Base-by-base conservation (phyloP, 2,113 vertebrate species). In the Lophura nycthemera region DNA sequence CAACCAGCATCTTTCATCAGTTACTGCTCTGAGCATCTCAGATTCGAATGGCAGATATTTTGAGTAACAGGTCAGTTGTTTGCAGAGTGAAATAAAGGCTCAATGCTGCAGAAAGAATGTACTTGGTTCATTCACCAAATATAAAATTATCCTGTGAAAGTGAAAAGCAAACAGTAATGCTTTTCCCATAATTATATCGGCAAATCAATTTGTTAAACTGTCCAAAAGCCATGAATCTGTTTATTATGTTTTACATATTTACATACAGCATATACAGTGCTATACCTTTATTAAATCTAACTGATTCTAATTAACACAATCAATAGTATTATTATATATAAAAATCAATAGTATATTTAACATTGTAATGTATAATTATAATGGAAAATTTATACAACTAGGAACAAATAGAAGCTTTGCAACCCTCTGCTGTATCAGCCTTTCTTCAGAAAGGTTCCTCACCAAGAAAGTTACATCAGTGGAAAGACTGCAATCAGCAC, bases 21-120 rank as follows among this genome's bases (percentile, higher is more conserved):
- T 60, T 80, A 78, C 60, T 83, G 45, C 85, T 47, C 71, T 65
- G 34, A 64, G 56, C 42, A 80, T 89, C 84, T 95, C 92, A 19
- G 50, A 85, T 92, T 89, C 70, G 82, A 60, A 45, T 50, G 13
- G 36, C 64, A 88, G 75, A 85, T 89, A 94, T 83, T 95, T 50
- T 79, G 34, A 93, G 82, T 8, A 92, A 89, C 56, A 32, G 36
- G 16, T 63, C 75, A 47, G 71, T 59, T 72, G 73, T 67, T 4
- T 64, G 15, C n/a, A 91, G 30, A 70, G 88, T 66, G 65, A 91
- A 86, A 70, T 38, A 89, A 87, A 32, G 25, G 32, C 20, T 8
- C 43, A 87, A 80, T 86, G 32, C 64, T 21, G 17, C 45, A 73
- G 8, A 57, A 82, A 72, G 59, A 94, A 76, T 13, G 57, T 4